A percentile compares a stretch with the other conserved stretches of the same genome.
Evolutionary conservation across 1,140 invertebrate genomes (phyloP).

Genomic region (Sarcophaga peregrina): DNA sequence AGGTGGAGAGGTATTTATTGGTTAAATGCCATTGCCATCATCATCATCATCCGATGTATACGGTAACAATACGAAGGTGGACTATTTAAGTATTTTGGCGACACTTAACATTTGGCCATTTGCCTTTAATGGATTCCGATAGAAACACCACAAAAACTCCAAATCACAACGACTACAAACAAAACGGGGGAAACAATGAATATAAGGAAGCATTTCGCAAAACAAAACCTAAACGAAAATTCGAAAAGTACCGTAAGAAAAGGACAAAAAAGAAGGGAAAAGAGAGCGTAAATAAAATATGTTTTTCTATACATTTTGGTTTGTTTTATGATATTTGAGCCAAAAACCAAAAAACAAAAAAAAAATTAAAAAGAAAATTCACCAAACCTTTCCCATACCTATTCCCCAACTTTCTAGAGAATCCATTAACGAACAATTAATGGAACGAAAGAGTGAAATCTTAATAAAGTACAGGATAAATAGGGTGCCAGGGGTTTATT

Average conservation of each 20-base stretch:
- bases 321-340: conserved; percentile 12
- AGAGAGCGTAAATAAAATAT: neutral
- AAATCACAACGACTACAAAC: too few relatives aligned
- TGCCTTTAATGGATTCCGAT: conserved; percentile 19
- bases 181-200: too few relatives aligned
- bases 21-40: neutral
- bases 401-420: neutral
- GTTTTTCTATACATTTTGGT: neutral
- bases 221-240: neutral
- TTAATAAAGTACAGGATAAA: neutral
- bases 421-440: conserved; percentile 15
- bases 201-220: neutral
- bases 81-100: conserved; percentile 22
- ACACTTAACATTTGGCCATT: conserved; percentile 24
- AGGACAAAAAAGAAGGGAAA: neutral
- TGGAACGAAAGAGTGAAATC: neutral
- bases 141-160: neutral
- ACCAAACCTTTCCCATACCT: neutral
- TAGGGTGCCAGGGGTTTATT: neutral
- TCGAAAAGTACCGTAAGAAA: neutral
- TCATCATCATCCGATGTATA: neutral
- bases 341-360: neutral
- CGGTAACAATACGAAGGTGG: neutral
- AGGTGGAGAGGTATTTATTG: neutral
- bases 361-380: neutral